A percentile compares a stretch with the other conserved stretches of the same genome.
Conservation (phyloP, 2,797 vertebrate species). For the Trachops cirrhosus region DNA sequence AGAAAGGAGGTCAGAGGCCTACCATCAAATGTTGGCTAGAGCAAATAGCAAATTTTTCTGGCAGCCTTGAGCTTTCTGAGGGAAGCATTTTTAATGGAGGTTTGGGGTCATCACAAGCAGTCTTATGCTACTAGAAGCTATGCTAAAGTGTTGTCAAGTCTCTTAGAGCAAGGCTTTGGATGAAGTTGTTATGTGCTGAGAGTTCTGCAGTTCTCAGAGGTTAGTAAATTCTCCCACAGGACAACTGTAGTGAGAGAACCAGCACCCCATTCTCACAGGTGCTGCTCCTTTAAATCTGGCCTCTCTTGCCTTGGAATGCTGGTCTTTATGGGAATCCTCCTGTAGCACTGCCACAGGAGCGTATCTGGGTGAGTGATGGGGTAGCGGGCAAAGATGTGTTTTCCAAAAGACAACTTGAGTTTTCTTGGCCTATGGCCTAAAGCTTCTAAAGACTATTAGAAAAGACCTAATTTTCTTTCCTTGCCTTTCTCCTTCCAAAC, state of each 20-base stretch:
- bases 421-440: background rate
- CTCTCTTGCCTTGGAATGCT: background rate
- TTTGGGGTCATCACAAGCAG: background rate
- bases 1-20: background rate
- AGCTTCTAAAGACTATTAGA: constrained; percentile 10
- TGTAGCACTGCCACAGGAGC: background rate
- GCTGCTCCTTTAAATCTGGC: background rate
- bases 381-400: background rate
- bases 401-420: constrained; percentile 13
- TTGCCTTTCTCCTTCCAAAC: constrained; percentile 55
- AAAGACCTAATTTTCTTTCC: constrained; percentile 57
- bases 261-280: background rate
- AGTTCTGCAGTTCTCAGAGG: background rate
- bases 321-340: background rate
- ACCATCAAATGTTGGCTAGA: background rate
- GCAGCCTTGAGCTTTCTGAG: background rate
- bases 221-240: background rate
- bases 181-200: background rate
- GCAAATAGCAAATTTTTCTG: background rate
- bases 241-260: background rate
- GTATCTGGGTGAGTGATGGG: background rate
- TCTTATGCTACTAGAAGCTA: background rate
- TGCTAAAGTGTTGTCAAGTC: background rate
- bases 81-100: background rate
- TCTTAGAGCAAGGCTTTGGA: background rate